Base-by-base conservation (phyloP, 1,140 invertebrate genomes). In the Dufourea novaeangliae region DNA sequence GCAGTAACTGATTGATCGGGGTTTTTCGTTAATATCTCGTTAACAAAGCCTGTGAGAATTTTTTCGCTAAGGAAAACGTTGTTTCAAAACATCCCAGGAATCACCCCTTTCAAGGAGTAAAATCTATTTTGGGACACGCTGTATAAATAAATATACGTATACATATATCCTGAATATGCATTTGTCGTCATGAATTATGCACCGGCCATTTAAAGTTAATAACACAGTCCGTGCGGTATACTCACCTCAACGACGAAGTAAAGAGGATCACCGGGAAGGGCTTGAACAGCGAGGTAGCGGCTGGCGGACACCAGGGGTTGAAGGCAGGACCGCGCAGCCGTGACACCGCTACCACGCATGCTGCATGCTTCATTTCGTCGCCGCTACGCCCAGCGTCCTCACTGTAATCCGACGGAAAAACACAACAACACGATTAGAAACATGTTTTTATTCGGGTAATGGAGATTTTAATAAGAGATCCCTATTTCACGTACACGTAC, bases 191-290 rank as follows among this genome's bases (percentile, higher is more conserved):
- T 75, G 72, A 75, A 68, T 68, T 57, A 75, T 68, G 57, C 52
- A 8, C 17, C n/a, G 3, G 3, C 32, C 12, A 3, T 32, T 25
- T 11, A 8, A 25, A 12, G 10, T 59, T 61, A 44, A 57, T 68
- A 59, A 68, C 27, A n/a, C 14, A 44, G 57, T 7, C 37, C 12
- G 12, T 0, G 46, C 6, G 57, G 52, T 66, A n/a, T n/a, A 85
- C 90, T 90, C 90, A 94, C 94, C 90, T 94, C 93, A 72, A 95
- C 94, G 82, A 95, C 92, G 90, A 95, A 95, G 89, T 94, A 94
- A 85, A 95, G 92, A 57, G 94, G 94, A 88, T 95, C 92, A 91
- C 93, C 93, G 63, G 93, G 93, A 75, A 94, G 92, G 82, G 94
- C 92, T 88, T 94, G 93, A 82, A 95, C 93, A 82, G 94, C 94